A percentile compares a stretch with the other conserved stretches of the same genome.
These are phyloP conservation scores for Dexiosoma caninum DNA, from an alignment of 2,888 invertebrate species.

Conservation along the genomic window DNA sequence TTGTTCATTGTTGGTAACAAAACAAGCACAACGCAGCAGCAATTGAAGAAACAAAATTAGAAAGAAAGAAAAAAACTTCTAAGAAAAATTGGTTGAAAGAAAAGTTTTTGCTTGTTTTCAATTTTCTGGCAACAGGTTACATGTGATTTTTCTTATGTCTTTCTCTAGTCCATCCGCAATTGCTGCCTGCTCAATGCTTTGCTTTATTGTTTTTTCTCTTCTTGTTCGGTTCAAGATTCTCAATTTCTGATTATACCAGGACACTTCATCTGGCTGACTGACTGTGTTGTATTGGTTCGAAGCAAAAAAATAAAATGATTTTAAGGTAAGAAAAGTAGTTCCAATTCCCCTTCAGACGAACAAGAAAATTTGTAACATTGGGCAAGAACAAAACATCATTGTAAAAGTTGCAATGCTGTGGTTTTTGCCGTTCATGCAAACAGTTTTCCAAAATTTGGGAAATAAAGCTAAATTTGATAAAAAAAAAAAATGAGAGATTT, in stretches of 20 bases:
- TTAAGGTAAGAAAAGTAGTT: background rate
- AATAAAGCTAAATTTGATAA: no score
- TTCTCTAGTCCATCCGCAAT: constrained; percentile 33
- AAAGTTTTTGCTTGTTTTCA: constrained; percentile 39
- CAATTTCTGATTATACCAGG: constrained; percentile 49
- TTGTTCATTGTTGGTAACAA: constrained; percentile 68
- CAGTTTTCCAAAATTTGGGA: constrained; percentile 4
- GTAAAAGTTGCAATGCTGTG: constrained; percentile 20
- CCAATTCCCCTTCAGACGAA: constrained; percentile 61
- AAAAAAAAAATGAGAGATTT: no score
- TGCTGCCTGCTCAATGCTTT: constrained; percentile 7
- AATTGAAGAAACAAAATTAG: background rate
- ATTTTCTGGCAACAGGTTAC: constrained; percentile 53
- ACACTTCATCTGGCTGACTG: constrained; percentile 27
- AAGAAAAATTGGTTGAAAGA: constrained; percentile 22
- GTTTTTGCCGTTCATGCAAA: background rate
- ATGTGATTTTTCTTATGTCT: constrained; percentile 57
- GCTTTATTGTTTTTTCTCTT: background rate
- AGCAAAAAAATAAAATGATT: background rate
- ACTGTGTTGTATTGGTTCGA: no score
- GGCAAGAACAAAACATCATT: constrained; percentile 11
- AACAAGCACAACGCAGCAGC: constrained; percentile 31
- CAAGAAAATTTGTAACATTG: constrained; percentile 57
- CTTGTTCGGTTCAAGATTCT: constrained; percentile 35
- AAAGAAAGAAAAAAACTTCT: background rate